Percentiles rank a stretch among this genome's conserved stretches.
These are phyloP conservation scores for Anableps anableps DNA, from an alignment of 2,797 vertebrate species.

Conservation along the genomic window DNA sequence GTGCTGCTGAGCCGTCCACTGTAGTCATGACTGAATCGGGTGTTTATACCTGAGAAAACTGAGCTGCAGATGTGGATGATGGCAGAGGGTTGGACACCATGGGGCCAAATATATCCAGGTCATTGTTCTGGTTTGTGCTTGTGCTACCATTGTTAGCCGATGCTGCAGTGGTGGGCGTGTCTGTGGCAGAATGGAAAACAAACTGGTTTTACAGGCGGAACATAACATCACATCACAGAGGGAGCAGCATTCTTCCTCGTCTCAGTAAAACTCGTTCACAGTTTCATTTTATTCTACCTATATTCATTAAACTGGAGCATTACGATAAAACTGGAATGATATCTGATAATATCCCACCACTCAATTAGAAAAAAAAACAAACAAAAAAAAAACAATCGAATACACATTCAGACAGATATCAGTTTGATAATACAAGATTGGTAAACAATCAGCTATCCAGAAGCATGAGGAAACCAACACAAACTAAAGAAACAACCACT, in stretches of 20 bases:
- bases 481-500: background rate
- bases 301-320: background rate
- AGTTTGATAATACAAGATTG: background rate
- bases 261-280: background rate
- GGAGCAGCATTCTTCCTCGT: background rate
- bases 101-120: slow-evolving; percentile 98
- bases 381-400: background rate
- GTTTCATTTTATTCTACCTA: background rate
- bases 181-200: slow-evolving; percentile 68
- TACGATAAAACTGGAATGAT: background rate
- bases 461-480: background rate
- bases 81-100: slow-evolving; percentile 99
- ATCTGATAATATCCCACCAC: background rate
- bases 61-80: slow-evolving; percentile 76
- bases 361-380: background rate
- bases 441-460: background rate
- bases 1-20: slow-evolving; percentile 4
- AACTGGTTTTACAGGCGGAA: slow-evolving; percentile 47
- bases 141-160: slow-evolving; percentile 84
- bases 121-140: slow-evolving; percentile 85
- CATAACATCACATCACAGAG: background rate
- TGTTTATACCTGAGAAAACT: slow-evolving; percentile 78
- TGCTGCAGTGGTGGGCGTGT: slow-evolving; percentile 84
- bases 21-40: background rate
- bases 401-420: background rate